Base-by-base conservation (phyloP, 2,797 vertebrate species). In the Ibycter americanus region DNA sequence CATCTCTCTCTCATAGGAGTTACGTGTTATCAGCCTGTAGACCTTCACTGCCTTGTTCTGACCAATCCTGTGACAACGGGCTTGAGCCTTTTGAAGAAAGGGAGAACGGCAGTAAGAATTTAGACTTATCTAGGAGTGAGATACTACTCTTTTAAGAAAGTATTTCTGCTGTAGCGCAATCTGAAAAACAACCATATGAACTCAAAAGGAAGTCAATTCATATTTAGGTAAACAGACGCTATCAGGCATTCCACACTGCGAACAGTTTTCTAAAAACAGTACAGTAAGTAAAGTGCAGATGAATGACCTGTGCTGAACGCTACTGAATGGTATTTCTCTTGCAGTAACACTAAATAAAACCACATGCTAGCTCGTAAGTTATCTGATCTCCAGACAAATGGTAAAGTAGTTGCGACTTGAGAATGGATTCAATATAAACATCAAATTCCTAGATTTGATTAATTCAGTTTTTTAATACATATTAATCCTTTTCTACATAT, bases 1-100 rank as follows among this genome's bases (percentile, higher is more conserved):
- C 99, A 99, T 99, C 96, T 99, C 99, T 58, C 99, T 98, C 91
- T 99, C 99, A 42, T 99, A 99, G 0, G 99, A 99, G 96, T 99
- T 99, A 34, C 99, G 99, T 51, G 99, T 99, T 96, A 99, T 99
- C 90, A 99, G 97, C 42, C 99, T 99, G 97, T 99, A 99, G 84
- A 99, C 99, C 97, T 99, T 99, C 96, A 99, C 99, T 9, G 99
- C 99, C 97, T 99, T 99, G 98, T 99, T 99, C 98, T 99, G 99
- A 96, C 99, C 99, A 70, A 99, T 99, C 94, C 99, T 98, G 95
- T 99, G 99, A 97, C 99, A 99, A 91, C 99, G 99, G 93, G 99
- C 99, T 98, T 99, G 99, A 89, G 99, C 99, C 99, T 99, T 97
- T 52, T 46, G 82, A 93, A 93, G 56, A 92, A 51, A 78, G 3